These are phyloP conservation scores for Balaeniceps rex DNA, from an alignment of 2,113 vertebrate species.

Conservation along the genomic window DNA sequence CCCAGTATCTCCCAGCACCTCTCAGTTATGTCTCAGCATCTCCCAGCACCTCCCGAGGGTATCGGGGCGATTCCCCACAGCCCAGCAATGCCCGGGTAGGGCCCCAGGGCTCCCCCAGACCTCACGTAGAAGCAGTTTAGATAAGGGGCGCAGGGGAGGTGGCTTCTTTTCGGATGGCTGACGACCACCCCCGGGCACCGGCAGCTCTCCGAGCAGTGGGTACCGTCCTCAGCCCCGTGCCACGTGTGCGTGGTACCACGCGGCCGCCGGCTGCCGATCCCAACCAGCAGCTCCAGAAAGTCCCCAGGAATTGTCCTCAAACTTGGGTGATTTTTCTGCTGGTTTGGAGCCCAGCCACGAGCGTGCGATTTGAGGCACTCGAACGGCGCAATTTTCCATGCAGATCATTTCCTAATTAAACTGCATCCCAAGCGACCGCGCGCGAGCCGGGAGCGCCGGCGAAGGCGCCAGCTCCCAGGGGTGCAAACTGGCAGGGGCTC, in stretches of 20 bases:
- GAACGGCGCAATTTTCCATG: neutral
- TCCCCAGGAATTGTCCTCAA: neutral
- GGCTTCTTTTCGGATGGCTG: neutral
- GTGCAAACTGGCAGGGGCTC: neutral
- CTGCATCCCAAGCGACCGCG: neutral
- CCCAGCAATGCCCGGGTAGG: fast-evolving
- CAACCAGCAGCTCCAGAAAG: neutral
- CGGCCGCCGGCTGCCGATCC: neutral
- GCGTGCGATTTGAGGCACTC: neutral
- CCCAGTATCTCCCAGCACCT: neutral
- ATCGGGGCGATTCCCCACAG: neutral
- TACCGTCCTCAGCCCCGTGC: neutral
- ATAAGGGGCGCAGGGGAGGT: fast-evolving
- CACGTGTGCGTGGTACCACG: fast-evolving
- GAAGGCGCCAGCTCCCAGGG: neutral
- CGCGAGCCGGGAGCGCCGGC: neutral
- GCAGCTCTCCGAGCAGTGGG: fast-evolving
- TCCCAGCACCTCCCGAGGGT: neutral
- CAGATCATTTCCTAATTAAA: neutral
- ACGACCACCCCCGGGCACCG: fast-evolving
- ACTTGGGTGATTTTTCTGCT: neutral
- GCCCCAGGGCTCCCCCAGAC: neutral
- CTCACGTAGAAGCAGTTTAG: neutral
- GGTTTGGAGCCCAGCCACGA: neutral
- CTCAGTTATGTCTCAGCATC: neutral